Base-by-base conservation (phyloP, 2,797 vertebrate genomes). In the Rhinichthys osculus region DNA sequence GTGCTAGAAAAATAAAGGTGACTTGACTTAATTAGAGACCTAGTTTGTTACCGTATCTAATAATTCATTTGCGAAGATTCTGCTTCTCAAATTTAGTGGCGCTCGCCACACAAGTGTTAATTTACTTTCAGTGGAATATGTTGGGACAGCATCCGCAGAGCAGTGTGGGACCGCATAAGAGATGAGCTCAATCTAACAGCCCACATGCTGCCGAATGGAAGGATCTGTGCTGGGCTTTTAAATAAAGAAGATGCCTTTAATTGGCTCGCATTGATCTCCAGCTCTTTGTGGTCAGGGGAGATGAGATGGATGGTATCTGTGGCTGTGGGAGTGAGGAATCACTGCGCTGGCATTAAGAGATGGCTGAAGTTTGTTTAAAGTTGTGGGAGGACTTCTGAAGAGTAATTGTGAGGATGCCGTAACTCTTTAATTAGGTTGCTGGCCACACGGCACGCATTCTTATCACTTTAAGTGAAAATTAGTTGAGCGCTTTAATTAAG, bases 221-320 rank as follows among this genome's bases (percentile, higher is more conserved):
- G 67, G n/a, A 57, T 82, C 35, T 72, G 57, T 7, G 8, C 54
- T 17, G 40, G 70, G 74, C 74, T 78, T 84, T 84, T 84, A 84
- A 84, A 84, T 84, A 69, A 84, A 84, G 50, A 84, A 69, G 64
- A 78, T 30, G 50, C 50, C 83, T 78, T 84, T 84, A 84, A 84
- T 84, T 84, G 83, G 38, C 83, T 84, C 7, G 35, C 74, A 84
- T 84, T 84, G 83, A 84, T 84, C 83, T 38, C 9, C n/a, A 84
- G 74, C 83, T 78, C 83, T 84, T 78, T 84, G 74, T 78, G 83
- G 83, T 84, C 50, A 70, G 38, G 64, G 38, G 35, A 70, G 83
- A 84, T 84, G 83, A 84, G 83, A 78, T 78, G 83, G 50, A 84
- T 84, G 42, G 13, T 76, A 67, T 83, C 82, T 83, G 82, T 6